Evolutionary conservation across 2,113 vertebrate species (phyloP).

Genomic region (Clarias gariepinus): DNA sequence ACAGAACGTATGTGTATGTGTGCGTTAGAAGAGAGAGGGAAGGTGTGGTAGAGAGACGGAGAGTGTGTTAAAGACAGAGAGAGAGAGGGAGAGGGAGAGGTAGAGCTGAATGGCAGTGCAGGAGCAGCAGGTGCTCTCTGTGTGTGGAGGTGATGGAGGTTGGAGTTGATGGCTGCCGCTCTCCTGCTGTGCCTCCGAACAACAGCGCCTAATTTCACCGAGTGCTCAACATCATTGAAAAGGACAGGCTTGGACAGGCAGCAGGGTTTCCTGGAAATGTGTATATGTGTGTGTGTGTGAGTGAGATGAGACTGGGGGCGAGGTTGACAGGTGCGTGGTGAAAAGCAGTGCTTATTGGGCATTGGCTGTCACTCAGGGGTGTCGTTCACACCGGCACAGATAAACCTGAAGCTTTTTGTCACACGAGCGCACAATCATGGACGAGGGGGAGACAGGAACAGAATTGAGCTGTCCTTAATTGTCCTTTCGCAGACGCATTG

Average conservation of each 20-base stretch:
- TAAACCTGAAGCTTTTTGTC: constrained; percentile 33
- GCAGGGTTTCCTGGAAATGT: constrained; percentile 32
- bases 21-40: neutral
- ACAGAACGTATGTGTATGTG: neutral
- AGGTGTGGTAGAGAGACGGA: neutral
- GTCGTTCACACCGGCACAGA: constrained; percentile 28
- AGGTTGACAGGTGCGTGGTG: constrained; percentile 40
- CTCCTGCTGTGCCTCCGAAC: constrained; percentile 43
- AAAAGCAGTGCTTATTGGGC: constrained; percentile 41
- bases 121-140: constrained; percentile 45
- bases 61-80: constrained; percentile 15
- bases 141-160: constrained; percentile 44
- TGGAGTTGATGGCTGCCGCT: constrained; percentile 43
- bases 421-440: neutral
- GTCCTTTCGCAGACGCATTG: neutral
- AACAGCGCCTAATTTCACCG: constrained; percentile 45
- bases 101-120: constrained; percentile 25
- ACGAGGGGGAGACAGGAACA: neutral
- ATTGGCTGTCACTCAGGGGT: constrained; percentile 38
- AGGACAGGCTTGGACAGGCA: constrained; percentile 46
- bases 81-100: neutral
- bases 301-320: constrained; percentile 24
- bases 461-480: constrained; percentile 6
- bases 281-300: constrained; percentile 12
- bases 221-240: constrained; percentile 47